Conservation (phyloP, 2,113 vertebrate genomes). For the Electrona antarctica region DNA sequence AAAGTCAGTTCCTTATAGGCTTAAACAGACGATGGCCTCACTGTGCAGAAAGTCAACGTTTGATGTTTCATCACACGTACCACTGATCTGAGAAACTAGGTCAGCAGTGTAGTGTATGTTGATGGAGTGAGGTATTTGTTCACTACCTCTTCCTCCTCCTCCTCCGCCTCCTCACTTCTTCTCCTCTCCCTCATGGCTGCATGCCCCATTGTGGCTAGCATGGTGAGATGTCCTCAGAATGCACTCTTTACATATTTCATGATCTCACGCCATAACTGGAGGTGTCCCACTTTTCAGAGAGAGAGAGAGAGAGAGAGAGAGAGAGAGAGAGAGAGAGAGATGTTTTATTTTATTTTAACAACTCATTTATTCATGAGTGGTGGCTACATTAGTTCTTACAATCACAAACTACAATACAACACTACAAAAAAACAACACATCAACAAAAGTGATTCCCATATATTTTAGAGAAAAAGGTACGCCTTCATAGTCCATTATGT, state of each 20-base stretch:
- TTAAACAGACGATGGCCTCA: background rate
- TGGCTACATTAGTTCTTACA: too few species aligned
- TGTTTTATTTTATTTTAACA: too few species aligned
- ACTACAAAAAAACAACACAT: too few species aligned
- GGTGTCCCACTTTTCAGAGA: conserved; percentile 39
- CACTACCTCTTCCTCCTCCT: conserved; percentile 18
- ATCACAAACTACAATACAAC: too few species aligned
- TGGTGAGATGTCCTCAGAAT: conserved; percentile 41
- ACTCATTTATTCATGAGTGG: too few species aligned
- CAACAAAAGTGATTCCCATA: too few species aligned
- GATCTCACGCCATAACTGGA: conserved; percentile 37
- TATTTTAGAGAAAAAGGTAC: too few species aligned
- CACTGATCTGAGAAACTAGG: conserved; percentile 48
- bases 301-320: background rate
- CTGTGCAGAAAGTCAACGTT: conserved; percentile 4
- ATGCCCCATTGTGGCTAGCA: conserved; percentile 26
- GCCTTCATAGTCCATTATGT: too few species aligned
- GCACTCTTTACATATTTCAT: conserved; percentile 68
- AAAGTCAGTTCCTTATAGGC: background rate
- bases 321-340: background rate
- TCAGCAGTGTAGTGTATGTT: conserved; percentile 32
- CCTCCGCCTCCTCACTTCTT: conserved; percentile 27
- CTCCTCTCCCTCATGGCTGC: conserved; percentile 7
- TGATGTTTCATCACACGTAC: background rate
- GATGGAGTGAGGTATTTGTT: conserved; percentile 31